Evolutionary conservation across 2,113 vertebrate species (phyloP).

Genomic region (Silurus meridionalis): DNA sequence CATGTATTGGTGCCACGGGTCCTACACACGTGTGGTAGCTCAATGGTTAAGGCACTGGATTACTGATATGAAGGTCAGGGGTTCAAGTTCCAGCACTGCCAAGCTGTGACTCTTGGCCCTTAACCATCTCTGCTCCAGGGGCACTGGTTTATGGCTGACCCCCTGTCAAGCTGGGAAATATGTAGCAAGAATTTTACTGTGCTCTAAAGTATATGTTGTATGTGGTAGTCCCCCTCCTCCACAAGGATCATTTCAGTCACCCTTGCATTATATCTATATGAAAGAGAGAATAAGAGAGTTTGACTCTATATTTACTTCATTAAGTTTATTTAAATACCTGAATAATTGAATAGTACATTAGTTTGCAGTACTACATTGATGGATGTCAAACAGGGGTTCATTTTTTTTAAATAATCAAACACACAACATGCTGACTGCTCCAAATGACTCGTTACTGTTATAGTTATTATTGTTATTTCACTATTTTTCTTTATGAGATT

Average conservation of each 20-base stretch:
- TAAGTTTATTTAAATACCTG: background rate
- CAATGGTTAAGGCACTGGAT: no score
- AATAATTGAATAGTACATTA: background rate
- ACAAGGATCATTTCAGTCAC: constrained; percentile 38
- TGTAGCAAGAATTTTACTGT: no score
- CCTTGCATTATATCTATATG: background rate
- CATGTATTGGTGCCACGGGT: background rate
- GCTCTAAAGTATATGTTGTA: no score
- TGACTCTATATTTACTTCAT: background rate
- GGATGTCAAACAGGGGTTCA: background rate
- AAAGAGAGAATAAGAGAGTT: background rate
- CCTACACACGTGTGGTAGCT: background rate
- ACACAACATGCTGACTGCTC: background rate
- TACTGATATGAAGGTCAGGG: no score
- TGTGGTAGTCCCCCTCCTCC: no score
- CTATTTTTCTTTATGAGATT: background rate
- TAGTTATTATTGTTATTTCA: background rate
- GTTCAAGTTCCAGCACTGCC: no score
- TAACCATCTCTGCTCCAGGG: no score
- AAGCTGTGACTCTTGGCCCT: no score
- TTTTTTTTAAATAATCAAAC: background rate
- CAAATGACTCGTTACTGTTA: background rate
- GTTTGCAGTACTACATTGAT: background rate
- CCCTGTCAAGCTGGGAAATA: no score
- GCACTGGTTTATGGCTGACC: no score